phyloP scores from a whole-genome alignment of 2,888 invertebrate species.

The Dryobota labecula region DNA sequence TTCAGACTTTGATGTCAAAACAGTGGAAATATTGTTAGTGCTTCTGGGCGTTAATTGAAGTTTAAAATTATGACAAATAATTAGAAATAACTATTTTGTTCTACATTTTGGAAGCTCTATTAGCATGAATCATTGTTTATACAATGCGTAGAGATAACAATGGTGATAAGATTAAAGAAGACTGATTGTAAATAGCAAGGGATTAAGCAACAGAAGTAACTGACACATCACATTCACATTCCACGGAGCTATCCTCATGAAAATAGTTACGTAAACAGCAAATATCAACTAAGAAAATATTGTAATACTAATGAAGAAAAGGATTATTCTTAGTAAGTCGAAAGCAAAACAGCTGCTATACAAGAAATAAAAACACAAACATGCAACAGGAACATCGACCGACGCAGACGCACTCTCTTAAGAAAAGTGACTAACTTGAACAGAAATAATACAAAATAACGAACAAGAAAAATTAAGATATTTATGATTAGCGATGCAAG shows the following conservation, averaged over 20 bases:
- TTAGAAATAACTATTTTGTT: constrained; percentile 32
- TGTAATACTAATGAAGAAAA: background rate
- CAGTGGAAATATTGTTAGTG: constrained; percentile 40
- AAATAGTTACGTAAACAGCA: background rate
- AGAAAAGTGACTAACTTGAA: constrained; percentile 42
- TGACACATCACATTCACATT: background rate
- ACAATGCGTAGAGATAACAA: constrained; percentile 17
- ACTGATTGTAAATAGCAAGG: constrained; percentile 1
- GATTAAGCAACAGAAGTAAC: constrained; percentile 2
- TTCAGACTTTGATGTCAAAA: constrained; percentile 50
- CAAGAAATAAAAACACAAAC: constrained; percentile 15
- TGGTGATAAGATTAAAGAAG: constrained; percentile 18
- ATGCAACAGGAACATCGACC: constrained; percentile 18
- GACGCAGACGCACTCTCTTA: constrained; percentile 2
- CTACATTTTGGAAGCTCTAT: constrained; percentile 32
- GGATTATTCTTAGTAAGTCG: background rate
- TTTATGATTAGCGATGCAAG: constrained; percentile 57
- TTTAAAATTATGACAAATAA: constrained; percentile 36
- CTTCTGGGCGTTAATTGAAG: constrained; percentile 37
- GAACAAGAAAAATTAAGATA: constrained; percentile 47
- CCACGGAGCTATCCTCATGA: background rate
- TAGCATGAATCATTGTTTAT: constrained; percentile 2
- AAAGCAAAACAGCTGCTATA: constrained; percentile 16
- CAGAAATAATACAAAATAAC: constrained; percentile 37
- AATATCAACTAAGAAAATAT: background rate